A percentile compares a stretch with the other conserved stretches of the same genome.
phyloP scores from a whole-genome alignment of 2,888 invertebrate species.

The Nephrotoma appendiculata region DNA sequence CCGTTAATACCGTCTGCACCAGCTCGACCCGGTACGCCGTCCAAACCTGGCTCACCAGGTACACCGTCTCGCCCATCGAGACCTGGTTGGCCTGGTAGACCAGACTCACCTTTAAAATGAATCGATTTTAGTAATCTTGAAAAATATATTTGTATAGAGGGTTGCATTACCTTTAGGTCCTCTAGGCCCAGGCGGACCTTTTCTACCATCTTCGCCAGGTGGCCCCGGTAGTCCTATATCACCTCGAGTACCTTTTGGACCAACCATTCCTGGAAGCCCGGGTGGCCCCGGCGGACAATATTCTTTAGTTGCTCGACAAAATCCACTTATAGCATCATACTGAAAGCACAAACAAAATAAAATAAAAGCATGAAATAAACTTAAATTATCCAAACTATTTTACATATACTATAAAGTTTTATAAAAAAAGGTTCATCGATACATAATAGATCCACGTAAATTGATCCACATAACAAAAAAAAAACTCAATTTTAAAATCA shows the following conservation, averaged over 20 bases:
- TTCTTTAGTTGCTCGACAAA: constrained; percentile 68
- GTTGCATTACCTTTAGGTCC: constrained; percentile 25
- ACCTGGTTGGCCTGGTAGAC: constrained; percentile 56
- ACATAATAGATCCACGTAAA: neutral
- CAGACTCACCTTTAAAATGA: constrained; percentile 26
- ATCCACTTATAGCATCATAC: constrained; percentile 71
- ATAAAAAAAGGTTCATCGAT: neutral
- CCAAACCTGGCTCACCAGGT: constrained; percentile 80
- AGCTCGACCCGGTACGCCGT: constrained; percentile 73
- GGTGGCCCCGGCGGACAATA: constrained; percentile 60
- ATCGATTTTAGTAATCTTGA: neutral
- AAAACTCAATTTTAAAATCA: neutral
- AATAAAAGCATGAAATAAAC: neutral
- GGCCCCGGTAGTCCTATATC: constrained; percentile 48
- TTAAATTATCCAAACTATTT: neutral
- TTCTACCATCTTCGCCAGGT: constrained; percentile 38
- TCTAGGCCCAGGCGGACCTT: constrained; percentile 24
- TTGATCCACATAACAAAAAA: neutral
- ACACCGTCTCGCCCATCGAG: constrained; percentile 80
- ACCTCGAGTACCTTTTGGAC: constrained; percentile 54
- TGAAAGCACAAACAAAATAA: constrained; percentile 21
- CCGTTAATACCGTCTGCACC: constrained; percentile 73
- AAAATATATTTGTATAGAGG: neutral
- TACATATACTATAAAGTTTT: neutral
- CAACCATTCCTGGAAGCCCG: constrained; percentile 44